Percentiles rank a stretch among this genome's conserved stretches.
Conservation (phyloP, 2,888 invertebrate genomes). For the Crioceris asparagi region DNA sequence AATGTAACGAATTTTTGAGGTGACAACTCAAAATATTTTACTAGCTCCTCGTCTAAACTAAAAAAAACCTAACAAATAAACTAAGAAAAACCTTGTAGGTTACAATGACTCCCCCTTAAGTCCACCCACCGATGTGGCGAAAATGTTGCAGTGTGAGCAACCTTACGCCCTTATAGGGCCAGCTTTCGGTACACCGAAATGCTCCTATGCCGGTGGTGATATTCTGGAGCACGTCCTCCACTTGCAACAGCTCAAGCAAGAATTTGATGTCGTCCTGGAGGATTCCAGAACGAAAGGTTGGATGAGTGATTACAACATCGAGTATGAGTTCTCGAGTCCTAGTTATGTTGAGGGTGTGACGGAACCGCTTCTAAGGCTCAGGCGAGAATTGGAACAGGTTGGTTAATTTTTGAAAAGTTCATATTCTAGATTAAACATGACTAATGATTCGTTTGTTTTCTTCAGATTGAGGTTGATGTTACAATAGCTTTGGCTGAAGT, state of each 20-base stretch:
- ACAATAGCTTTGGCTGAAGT: constrained; percentile 44
- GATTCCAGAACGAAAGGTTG: constrained; percentile 39
- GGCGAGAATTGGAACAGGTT: constrained; percentile 37
- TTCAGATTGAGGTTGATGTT: constrained; percentile 27
- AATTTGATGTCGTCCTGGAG: constrained; percentile 40
- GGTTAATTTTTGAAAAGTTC: neutral
- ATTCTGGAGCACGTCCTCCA: constrained; percentile 32
- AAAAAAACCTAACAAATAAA: no score
- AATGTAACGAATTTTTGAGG: no score
- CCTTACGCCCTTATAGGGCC: constrained; percentile 31
- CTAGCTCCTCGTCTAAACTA: no score
- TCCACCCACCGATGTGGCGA: constrained; percentile 39
- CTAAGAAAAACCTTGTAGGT: no score
- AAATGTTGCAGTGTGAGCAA: constrained; percentile 30
- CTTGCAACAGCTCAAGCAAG: constrained; percentile 42
- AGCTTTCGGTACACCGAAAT: constrained; percentile 30
- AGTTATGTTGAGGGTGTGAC: constrained; percentile 48
- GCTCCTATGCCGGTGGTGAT: constrained; percentile 33
- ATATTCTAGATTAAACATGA: neutral
- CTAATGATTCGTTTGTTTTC: neutral
- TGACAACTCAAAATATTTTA: no score
- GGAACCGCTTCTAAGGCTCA: constrained; percentile 41
- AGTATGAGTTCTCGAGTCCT: constrained; percentile 53
- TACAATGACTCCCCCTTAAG: constrained; percentile 39
- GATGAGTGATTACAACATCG: constrained; percentile 59